A percentile compares a stretch with the other conserved stretches of the same genome.
Evolutionary conservation across 2,797 vertebrate genomes (phyloP).

Genomic region (Mionectes olivaceus): DNA sequence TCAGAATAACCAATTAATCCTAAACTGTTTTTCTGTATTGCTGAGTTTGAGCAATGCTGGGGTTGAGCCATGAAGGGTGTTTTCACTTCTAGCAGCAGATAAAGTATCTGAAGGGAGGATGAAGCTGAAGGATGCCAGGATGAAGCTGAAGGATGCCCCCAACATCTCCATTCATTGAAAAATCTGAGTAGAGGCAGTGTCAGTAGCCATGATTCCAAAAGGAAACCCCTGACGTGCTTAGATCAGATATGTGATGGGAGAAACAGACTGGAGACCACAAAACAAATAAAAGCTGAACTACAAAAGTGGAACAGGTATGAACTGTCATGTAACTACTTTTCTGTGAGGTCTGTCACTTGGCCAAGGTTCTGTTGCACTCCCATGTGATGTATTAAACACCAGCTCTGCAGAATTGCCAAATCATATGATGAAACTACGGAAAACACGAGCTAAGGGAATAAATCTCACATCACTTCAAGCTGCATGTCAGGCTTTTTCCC

Average conservation of each 20-base stretch:
- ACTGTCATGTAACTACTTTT: neutral
- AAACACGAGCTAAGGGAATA: neutral
- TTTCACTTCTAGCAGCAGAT: neutral
- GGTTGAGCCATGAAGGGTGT: neutral
- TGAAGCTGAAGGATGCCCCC: neutral
- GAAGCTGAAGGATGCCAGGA: neutral
- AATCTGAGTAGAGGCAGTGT: neutral
- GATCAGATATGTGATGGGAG: neutral
- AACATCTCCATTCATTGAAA: neutral
- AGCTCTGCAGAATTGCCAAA: constrained; percentile 11
- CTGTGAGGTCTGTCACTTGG: neutral
- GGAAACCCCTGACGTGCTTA: neutral
- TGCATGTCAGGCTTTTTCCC: neutral
- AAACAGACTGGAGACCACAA: neutral
- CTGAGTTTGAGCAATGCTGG: neutral
- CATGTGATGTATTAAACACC: neutral
- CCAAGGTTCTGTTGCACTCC: neutral
- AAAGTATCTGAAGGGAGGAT: neutral
- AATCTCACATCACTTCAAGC: constrained; percentile 13
- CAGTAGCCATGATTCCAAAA: neutral
- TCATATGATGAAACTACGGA: neutral
- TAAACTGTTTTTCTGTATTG: neutral
- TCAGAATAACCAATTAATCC: neutral
- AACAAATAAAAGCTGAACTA: neutral
- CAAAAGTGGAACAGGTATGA: neutral